A percentile compares a stretch with the other conserved stretches of the same genome.
phyloP scores from a whole-genome alignment of 2,888 invertebrate genomes.

The Osmoderma eremita region DNA sequence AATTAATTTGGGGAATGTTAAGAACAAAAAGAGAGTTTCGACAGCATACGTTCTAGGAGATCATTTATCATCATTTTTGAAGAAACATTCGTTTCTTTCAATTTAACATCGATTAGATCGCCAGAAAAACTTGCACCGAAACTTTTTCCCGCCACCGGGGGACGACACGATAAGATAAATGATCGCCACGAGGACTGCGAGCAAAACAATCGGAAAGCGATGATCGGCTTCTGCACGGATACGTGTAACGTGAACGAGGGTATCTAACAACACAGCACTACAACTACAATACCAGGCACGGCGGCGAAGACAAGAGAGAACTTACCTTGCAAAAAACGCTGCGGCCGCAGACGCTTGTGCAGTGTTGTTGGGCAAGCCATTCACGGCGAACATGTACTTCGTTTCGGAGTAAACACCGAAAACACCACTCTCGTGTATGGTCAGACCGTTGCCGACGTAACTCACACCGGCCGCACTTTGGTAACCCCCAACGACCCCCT shows the following conservation, averaged over 20 bases:
- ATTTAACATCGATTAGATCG: conserved; percentile 32
- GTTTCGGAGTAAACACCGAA: conserved; percentile 64
- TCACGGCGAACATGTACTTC: conserved; percentile 68
- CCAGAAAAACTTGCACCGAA: conserved; percentile 13
- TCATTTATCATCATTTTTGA: conserved; percentile 14
- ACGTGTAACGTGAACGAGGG: not conserved
- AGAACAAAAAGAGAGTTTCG: too few species aligned
- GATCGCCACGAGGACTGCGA: conserved; percentile 7
- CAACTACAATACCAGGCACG: too few species aligned
- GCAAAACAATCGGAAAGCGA: conserved; percentile 29
- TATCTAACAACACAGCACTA: too few species aligned
- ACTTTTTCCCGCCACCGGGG: conserved; percentile 11
- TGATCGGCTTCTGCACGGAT: conserved; percentile 1
- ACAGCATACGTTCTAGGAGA: too few species aligned
- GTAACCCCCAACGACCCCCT: conserved; percentile 47
- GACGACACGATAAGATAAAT: conserved; percentile 35
- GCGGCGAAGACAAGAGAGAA: conserved; percentile 35
- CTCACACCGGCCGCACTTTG: conserved; percentile 49
- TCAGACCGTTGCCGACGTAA: conserved; percentile 48
- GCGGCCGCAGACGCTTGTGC: conserved; percentile 70
- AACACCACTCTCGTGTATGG: conserved; percentile 54
- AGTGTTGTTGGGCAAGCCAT: conserved; percentile 65
- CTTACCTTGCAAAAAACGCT: conserved; percentile 71
- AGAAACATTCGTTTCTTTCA: conserved; percentile 20
- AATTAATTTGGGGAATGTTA: too few species aligned